These are phyloP conservation scores for Aphyosemion australe DNA, from an alignment of 2,113 vertebrate genomes.

Conservation along the genomic window DNA sequence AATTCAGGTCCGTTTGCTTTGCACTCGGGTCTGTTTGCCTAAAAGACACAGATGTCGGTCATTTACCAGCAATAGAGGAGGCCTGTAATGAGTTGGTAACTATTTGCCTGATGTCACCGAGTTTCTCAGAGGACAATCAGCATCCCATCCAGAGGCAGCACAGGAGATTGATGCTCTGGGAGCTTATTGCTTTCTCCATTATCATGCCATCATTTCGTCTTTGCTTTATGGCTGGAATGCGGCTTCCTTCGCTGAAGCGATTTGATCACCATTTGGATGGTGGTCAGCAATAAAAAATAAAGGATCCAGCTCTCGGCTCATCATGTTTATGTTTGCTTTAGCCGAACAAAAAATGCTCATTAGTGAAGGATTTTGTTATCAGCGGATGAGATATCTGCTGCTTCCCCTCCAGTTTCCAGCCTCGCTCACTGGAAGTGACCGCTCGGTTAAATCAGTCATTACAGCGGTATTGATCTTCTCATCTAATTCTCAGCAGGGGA, in stretches of 20 bases:
- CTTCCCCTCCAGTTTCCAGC: background rate
- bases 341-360: background rate
- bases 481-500: conserved; percentile 1
- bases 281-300: too few species aligned
- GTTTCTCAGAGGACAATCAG: conserved; percentile 54
- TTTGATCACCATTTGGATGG: background rate
- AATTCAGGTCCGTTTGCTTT: conserved; percentile 63
- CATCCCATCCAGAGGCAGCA: conserved; percentile 56
- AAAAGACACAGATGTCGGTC: conserved; percentile 72
- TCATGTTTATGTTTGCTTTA: too few species aligned
- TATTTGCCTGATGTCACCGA: conserved; percentile 56
- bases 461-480: background rate
- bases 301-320: too few species aligned
- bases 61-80: conserved; percentile 66
- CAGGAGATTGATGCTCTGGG: conserved; percentile 59
- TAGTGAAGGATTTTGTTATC: conserved; percentile 12
- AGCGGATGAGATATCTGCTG: background rate
- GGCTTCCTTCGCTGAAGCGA: conserved; percentile 9
- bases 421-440: background rate
- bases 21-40: conserved; percentile 63
- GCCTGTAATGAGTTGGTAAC: conserved; percentile 66
- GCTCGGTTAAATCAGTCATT: background rate
- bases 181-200: conserved; percentile 48
- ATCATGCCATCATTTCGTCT: conserved; percentile 5
- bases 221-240: conserved; percentile 13